Evolutionary conservation across 2,888 invertebrate genomes (phyloP).

Genomic region (Hypomecis atomaria): DNA sequence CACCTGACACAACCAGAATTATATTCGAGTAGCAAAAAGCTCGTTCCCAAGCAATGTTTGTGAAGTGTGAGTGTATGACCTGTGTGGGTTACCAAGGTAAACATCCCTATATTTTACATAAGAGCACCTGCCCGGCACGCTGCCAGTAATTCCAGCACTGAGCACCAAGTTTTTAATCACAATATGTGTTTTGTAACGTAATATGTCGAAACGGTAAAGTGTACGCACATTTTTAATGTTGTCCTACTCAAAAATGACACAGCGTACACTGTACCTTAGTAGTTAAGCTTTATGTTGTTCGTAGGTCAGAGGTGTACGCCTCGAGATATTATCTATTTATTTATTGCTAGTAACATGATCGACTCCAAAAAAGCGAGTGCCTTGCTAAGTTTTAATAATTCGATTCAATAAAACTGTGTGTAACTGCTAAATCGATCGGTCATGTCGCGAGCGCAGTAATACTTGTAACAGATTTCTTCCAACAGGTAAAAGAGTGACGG

Average conservation of each 20-base stretch:
- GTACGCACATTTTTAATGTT: slow-evolving; percentile 56
- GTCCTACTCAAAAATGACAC: slow-evolving; percentile 13
- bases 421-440: neutral
- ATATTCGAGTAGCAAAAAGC: slow-evolving; percentile 34
- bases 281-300: slow-evolving; percentile 82
- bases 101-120: slow-evolving; percentile 79
- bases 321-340: slow-evolving; percentile 55
- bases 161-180: slow-evolving; percentile 83
- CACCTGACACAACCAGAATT: too few relatives aligned
- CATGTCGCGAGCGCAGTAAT: slow-evolving; percentile 64
- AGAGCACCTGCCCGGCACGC: slow-evolving; percentile 84
- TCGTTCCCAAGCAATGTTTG: slow-evolving; percentile 56
- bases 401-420: too few relatives aligned
- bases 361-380: slow-evolving; percentile 9
- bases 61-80: slow-evolving; percentile 67
- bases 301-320: slow-evolving; percentile 73
- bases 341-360: slow-evolving; percentile 51
- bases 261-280: slow-evolving; percentile 74
- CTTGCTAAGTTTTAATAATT: neutral
- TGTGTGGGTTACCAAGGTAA: slow-evolving; percentile 74
- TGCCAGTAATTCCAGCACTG: slow-evolving; percentile 82
- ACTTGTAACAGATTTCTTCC: slow-evolving; percentile 63
- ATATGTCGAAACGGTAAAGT: slow-evolving; percentile 79
- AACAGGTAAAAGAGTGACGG: slow-evolving; percentile 73
- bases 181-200: slow-evolving; percentile 83